Percentiles rank a stretch among this genome's conserved stretches.
phyloP scores from a whole-genome alignment of 1,140 invertebrate genomes.

The Aradophagus sp. region DNA sequence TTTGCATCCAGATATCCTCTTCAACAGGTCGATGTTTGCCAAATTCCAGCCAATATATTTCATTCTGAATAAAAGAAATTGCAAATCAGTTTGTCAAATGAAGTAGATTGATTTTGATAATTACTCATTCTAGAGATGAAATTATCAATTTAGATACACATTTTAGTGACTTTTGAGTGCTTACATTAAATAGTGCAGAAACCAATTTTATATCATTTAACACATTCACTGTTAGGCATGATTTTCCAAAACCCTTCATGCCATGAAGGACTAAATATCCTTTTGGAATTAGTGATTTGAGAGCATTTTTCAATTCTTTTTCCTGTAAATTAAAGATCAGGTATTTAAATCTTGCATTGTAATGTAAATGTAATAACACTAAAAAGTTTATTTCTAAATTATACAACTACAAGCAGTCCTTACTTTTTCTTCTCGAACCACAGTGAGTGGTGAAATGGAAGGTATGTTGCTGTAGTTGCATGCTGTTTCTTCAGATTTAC shows the following conservation, averaged over 20 bases:
- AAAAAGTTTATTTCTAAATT: constrained; percentile 11
- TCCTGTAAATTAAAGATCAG: constrained; percentile 55
- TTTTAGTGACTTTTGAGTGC: too few species aligned
- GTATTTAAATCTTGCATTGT: too few species aligned
- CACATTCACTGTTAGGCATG: constrained; percentile 78
- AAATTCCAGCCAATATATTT: constrained; percentile 73
- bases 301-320: constrained; percentile 60
- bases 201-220: constrained; percentile 75
- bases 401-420: constrained; percentile 1
- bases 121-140: too few species aligned
- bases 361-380: too few species aligned
- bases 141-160: too few species aligned
- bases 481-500: constrained; percentile 26
- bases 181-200: constrained; percentile 67
- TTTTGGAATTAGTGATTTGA: constrained; percentile 66
- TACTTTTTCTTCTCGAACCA: constrained; percentile 65
- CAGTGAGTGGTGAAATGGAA: constrained; percentile 64
- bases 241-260: constrained; percentile 83
- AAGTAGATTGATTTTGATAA: too few species aligned
- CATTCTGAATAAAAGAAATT: constrained; percentile 62
- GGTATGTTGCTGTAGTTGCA: constrained; percentile 61
- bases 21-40: constrained; percentile 57
- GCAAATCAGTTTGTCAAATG: too few species aligned
- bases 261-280: constrained; percentile 77
- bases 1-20: constrained; percentile 69